Evolutionary conservation across 2,888 invertebrate species (phyloP).

Genomic region (Cataglyphis cursor): DNA sequence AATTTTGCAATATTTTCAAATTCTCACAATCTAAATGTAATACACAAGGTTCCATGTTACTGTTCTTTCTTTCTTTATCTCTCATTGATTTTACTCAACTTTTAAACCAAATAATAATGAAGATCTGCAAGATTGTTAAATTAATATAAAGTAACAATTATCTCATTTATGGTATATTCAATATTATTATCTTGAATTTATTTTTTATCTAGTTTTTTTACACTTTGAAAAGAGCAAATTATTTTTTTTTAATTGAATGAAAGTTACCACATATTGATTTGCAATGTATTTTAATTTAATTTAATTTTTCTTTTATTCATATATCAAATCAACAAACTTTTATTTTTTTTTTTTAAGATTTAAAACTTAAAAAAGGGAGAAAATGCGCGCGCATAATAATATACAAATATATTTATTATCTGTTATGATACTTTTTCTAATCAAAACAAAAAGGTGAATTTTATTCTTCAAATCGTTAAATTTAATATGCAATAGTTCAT

Average conservation of each 20-base stretch:
- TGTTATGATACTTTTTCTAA: neutral
- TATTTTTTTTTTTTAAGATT: neutral
- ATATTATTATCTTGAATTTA: neutral
- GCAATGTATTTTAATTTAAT: neutral
- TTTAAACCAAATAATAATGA: neutral
- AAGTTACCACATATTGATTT: neutral
- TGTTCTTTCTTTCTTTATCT: neutral
- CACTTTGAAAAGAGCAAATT: neutral
- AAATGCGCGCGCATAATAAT: neutral
- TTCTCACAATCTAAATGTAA: neutral
- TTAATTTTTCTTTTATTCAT: neutral
- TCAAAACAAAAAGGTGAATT: neutral
- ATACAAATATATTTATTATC: too few species aligned
- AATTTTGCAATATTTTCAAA: neutral
- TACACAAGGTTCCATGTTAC: neutral
- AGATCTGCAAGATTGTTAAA: neutral
- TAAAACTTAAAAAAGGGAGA: neutral
- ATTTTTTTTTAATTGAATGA: neutral
- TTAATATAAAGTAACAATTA: neutral
- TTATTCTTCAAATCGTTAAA: neutral
- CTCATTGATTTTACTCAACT: neutral
- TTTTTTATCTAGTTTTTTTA: neutral
- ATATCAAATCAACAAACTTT: neutral
- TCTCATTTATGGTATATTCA: neutral
- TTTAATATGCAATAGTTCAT: neutral